These are phyloP conservation scores for Sitodiplosis mosellana DNA, from an alignment of 1,140 invertebrate genomes.

Conservation along the genomic window DNA sequence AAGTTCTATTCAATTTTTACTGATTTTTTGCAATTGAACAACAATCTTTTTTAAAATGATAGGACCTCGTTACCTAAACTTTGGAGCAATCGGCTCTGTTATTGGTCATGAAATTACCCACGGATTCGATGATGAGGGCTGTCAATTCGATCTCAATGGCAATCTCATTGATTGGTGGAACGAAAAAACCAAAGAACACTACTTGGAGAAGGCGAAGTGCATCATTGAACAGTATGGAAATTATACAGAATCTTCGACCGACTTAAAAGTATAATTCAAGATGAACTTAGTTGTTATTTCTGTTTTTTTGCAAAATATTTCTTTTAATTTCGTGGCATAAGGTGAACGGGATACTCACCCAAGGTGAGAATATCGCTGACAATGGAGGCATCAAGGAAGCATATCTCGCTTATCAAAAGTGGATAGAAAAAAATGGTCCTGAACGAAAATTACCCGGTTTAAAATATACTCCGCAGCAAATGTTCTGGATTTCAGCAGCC, in stretches of 20 bases:
- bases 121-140: conserved; percentile 40
- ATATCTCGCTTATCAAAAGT: conserved; percentile 59
- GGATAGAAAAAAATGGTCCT: conserved; percentile 39
- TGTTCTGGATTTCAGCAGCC: conserved; percentile 47
- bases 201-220: conserved; percentile 57
- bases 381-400: conserved; percentile 78
- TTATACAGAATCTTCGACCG: conserved; percentile 49
- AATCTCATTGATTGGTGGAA: conserved; percentile 77
- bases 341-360: conserved; percentile 73
- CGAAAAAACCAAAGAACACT: conserved; percentile 49
- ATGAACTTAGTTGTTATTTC: conserved; percentile 2
- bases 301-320: background rate
- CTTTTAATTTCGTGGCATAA: background rate
- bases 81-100: conserved; percentile 41
- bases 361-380: conserved; percentile 85
- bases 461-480: conserved; percentile 48
- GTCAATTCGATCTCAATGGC: conserved; percentile 81
- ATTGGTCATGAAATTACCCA: conserved; percentile 55
- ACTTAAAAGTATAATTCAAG: conserved; percentile 38
- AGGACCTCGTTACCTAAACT: conserved; percentile 16
- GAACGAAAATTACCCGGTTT: conserved; percentile 48
- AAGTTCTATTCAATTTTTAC: too few species aligned
- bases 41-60: background rate
- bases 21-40: too few species aligned
- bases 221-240: conserved; percentile 80